Percentiles rank a stretch among this genome's conserved stretches.
Conservation (phyloP, 1,140 invertebrate species). For the Mizuhopecten yessoensis region DNA sequence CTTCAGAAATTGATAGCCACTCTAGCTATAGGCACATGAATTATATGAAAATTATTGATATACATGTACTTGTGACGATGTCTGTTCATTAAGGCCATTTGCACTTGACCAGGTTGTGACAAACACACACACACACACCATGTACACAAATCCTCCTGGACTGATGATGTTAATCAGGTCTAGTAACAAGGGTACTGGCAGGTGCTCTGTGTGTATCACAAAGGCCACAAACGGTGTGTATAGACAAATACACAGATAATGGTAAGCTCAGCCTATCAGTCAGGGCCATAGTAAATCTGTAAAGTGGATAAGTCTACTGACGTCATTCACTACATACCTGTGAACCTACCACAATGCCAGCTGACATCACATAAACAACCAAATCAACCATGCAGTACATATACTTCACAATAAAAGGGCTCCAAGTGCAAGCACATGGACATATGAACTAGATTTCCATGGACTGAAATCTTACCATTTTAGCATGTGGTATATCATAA, state of each 20-base stretch:
- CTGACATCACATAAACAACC: not conserved
- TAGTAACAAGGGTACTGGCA: not conserved
- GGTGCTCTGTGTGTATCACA: not conserved
- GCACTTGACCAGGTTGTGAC: not conserved
- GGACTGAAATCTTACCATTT: not conserved
- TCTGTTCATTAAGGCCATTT: not conserved
- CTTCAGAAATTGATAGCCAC: too few relatives aligned
- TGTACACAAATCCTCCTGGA: not conserved
- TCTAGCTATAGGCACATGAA: not conserved
- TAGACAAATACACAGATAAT: slow-evolving; percentile 1
- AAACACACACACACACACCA: not conserved
- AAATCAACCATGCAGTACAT: not conserved
- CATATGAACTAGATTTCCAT: not conserved
- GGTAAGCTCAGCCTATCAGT: not conserved
- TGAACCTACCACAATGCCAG: not conserved
- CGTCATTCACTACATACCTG: not conserved
- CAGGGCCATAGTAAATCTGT: slow-evolving; percentile 48
- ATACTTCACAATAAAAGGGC: not conserved
- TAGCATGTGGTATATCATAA: not conserved
- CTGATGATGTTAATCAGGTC: not conserved
- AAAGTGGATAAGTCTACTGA: not conserved
- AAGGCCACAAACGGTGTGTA: not conserved
- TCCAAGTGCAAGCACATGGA: slow-evolving; percentile 22
- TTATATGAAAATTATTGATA: not conserved
- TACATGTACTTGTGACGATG: too few relatives aligned